phyloP scores from a whole-genome alignment of 2,888 invertebrate species.

The Lasioglossum marginatum region DNA sequence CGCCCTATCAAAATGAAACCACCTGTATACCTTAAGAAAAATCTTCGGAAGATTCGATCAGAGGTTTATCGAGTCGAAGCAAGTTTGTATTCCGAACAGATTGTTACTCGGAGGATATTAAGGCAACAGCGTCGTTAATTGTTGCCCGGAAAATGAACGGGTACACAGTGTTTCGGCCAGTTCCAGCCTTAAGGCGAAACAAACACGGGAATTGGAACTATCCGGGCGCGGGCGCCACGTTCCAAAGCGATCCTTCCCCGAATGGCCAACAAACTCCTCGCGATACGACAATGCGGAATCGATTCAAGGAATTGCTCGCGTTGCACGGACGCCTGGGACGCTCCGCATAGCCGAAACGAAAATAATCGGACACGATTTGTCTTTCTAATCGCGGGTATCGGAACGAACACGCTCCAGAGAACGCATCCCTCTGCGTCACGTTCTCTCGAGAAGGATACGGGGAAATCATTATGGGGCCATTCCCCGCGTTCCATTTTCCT shows the following conservation, averaged over 20 bases:
- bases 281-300: slow-evolving; percentile 4
- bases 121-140: background rate
- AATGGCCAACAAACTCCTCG: background rate
- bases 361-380: background rate
- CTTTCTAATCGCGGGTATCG: background rate
- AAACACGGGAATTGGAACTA: background rate
- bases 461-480: background rate
- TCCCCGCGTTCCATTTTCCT: background rate
- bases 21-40: background rate
- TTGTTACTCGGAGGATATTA: background rate
- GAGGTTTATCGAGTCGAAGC: background rate
- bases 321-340: background rate
- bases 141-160: background rate
- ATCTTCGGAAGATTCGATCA: no score
- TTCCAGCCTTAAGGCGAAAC: background rate
- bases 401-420: background rate
- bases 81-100: background rate
- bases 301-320: background rate
- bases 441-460: background rate
- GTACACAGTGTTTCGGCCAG: background rate
- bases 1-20: background rate
- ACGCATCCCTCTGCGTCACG: background rate
- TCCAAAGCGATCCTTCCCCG: background rate
- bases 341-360: background rate
- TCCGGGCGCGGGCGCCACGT: background rate